phyloP scores from a whole-genome alignment of 1,140 invertebrate species.

The Gonatopus flavifemur region DNA sequence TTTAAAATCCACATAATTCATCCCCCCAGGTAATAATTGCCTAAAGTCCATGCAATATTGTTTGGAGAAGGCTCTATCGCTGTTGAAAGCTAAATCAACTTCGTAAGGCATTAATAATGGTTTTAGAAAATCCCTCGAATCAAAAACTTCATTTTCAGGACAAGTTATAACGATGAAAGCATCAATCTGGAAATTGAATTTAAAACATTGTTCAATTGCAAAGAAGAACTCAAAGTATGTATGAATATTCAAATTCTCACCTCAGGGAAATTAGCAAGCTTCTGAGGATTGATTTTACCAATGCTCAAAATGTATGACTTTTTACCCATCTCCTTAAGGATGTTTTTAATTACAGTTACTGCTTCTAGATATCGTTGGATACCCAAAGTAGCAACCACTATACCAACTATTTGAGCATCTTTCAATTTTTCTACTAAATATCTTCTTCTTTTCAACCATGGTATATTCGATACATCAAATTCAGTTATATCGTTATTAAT shows the following conservation, averaged over 20 bases:
- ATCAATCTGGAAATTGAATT: constrained; percentile 71
- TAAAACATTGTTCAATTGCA: neutral
- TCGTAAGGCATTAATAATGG: constrained; percentile 92
- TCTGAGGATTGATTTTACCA: constrained; percentile 88
- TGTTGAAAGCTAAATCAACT: constrained; percentile 84
- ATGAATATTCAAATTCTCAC: constrained; percentile 50
- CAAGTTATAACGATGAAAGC: constrained; percentile 89
- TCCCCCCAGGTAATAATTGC: constrained; percentile 70
- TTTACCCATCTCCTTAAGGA: constrained; percentile 75
- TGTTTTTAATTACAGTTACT: constrained; percentile 73
- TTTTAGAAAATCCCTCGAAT: constrained; percentile 83
- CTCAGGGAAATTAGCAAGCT: constrained; percentile 92
- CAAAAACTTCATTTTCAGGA: constrained; percentile 82
- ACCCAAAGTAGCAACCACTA: constrained; percentile 85
- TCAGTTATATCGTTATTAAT: constrained; percentile 46
- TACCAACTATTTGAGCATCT: constrained; percentile 83
- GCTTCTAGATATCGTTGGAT: constrained; percentile 78
- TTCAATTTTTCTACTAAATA: constrained; percentile 86
- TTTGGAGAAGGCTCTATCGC: constrained; percentile 61
- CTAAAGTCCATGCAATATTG: constrained; percentile 78
- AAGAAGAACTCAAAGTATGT: neutral
- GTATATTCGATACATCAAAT: constrained; percentile 53
- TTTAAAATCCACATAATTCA: constrained; percentile 56
- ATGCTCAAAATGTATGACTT: constrained; percentile 90
- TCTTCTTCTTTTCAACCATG: constrained; percentile 75